Percentiles rank a stretch among this genome's conserved stretches.
phyloP scores from a whole-genome alignment of 2,888 invertebrate genomes.

The Drosophila testacea region DNA sequence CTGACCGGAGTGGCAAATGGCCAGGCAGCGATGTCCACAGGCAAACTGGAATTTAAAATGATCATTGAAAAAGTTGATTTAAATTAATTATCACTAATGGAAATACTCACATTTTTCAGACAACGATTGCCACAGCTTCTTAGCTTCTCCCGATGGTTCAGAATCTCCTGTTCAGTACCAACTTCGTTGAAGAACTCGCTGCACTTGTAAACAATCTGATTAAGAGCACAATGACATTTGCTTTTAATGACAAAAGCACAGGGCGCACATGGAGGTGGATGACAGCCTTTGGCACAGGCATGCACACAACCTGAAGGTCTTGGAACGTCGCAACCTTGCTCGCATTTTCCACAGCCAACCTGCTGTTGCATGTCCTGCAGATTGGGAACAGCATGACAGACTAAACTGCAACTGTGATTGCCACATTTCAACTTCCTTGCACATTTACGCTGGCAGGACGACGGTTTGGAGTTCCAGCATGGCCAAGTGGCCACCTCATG shows the following conservation, averaged over 20 bases:
- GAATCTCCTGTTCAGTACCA: slow-evolving; percentile 84
- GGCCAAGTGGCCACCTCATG: slow-evolving; percentile 90
- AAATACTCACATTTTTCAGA: slow-evolving; percentile 89
- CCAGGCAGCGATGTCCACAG: slow-evolving; percentile 93
- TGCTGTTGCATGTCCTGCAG: slow-evolving; percentile 85
- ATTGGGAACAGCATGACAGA: slow-evolving; percentile 90
- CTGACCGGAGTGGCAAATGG: slow-evolving; percentile 90
- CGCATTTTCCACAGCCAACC: slow-evolving; percentile 87
- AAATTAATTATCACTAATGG: too few relatives aligned
- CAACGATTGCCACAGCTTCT: slow-evolving; percentile 93
- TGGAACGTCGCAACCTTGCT: slow-evolving; percentile 87
- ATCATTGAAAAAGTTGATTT: background rate
- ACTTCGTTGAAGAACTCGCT: slow-evolving; percentile 87
- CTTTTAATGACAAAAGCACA: slow-evolving; percentile 90
- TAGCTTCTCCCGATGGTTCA: slow-evolving; percentile 68
- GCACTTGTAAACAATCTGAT: slow-evolving; percentile 91
- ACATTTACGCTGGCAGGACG: slow-evolving; percentile 93
- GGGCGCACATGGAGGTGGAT: slow-evolving; percentile 90
- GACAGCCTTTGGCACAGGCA: slow-evolving; percentile 89
- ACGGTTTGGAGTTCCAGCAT: slow-evolving; percentile 89
- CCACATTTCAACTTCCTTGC: slow-evolving; percentile 90
- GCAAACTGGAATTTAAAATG: slow-evolving; percentile 86
- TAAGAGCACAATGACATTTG: slow-evolving; percentile 93
- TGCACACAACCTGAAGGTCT: slow-evolving; percentile 92
- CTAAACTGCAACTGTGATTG: slow-evolving; percentile 90